These are phyloP conservation scores for Mungos mungo DNA, from an alignment of 2,113 vertebrate genomes.

Conservation along the genomic window DNA sequence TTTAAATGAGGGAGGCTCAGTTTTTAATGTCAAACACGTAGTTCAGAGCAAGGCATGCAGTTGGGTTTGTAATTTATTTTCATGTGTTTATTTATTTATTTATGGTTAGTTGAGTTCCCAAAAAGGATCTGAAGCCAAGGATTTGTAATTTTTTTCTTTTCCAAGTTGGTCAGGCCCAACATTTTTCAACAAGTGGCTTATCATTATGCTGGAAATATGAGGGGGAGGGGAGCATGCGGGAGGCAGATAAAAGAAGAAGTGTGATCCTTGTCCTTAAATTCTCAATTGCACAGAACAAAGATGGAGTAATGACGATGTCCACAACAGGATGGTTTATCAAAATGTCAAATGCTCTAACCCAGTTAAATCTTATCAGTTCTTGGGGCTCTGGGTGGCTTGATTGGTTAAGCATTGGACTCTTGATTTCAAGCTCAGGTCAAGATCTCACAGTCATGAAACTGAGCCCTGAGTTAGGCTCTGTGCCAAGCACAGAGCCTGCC, in stretches of 20 bases:
- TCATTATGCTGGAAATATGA: background rate
- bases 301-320: background rate
- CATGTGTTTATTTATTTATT: slow-evolving; percentile 53
- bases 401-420: too few species aligned
- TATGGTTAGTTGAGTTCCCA: slow-evolving; percentile 18
- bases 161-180: background rate
- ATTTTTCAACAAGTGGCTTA: slow-evolving; percentile 43
- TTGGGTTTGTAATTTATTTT: slow-evolving; percentile 59
- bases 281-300: background rate
- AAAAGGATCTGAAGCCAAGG: slow-evolving; percentile 40
- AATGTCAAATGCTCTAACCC: background rate
- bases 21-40: slow-evolving; percentile 44
- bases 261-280: background rate
- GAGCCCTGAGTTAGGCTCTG: too few species aligned
- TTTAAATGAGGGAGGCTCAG: slow-evolving; percentile 13
- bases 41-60: slow-evolving; percentile 23
- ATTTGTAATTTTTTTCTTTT: slow-evolving; percentile 19
- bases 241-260: background rate
- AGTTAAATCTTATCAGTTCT: background rate
- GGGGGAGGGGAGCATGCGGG: too few species aligned
- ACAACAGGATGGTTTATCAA: background rate
- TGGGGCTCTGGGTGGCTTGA: too few species aligned
- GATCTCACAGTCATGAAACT: too few species aligned
- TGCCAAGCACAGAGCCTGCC: too few species aligned
- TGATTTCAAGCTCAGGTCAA: too few species aligned